Base-by-base conservation (phyloP, 2,797 vertebrate genomes). In the Peromyscus attwateri region DNA sequence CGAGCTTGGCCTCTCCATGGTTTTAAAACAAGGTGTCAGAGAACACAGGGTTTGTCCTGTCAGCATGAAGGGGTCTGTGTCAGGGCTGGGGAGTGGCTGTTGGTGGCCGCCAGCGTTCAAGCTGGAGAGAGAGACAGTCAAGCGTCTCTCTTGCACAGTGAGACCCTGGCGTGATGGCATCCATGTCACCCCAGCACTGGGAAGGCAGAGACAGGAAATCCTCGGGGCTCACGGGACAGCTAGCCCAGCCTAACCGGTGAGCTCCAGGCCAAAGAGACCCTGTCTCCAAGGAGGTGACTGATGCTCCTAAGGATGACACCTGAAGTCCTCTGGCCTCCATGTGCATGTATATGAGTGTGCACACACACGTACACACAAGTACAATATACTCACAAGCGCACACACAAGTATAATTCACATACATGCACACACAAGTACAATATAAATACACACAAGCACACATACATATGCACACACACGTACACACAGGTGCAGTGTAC, bases 11-110 rank as follows among this genome's bases (percentile, higher is more conserved):
- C 34, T 92, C n/a, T 34, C 68, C 84, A 71, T 94, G 92, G 94
- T 97, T 97, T 96, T 43, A 55, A 87, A 76, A 71, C 84, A 80
- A 87, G 88, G 82, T 88, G 37, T 94, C 92, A 66, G 60, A 81
- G 85, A 34, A 79, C 25, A 3, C 1, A 46, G 83, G 29, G 19
- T 13, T 29, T 57, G 43, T 46, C 25, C 64, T 16, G 3, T 43
- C 19, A 64, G 68, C 17, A 6, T 0, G 31, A 21, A 77, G 37
- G 62, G n/a, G 73, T 21, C 62, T 37, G 49, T 46, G 29, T 27
- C 16, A 34, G 57, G 87, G 66, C 80, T 77, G 79, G 55, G 81
- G 77, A 66, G 46, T 2, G 49, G 12, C 13, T 23, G 8, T 19
- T 7, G 6, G 7, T 73, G 68, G 7, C 27, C 4, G 9, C 23